Base-by-base conservation (phyloP, 1,140 invertebrate genomes). In the Augochlora pura region DNA sequence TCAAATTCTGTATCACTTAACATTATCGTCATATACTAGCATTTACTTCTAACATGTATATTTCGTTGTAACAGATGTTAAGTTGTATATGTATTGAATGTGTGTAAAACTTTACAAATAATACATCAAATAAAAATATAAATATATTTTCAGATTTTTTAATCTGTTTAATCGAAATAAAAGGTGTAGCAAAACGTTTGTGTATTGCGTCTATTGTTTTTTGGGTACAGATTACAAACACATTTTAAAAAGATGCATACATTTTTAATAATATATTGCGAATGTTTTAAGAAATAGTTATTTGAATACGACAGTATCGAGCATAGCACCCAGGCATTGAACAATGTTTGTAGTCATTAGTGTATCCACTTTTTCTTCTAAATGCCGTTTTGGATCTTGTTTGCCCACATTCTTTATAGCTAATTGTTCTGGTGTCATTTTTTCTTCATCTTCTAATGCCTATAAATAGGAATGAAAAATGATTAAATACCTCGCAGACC, bases 351-450 rank as follows among this genome's bases (percentile, higher is more conserved):
- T 97, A 27, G 98, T 97, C 98, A 99, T 99, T 39, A 99, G 94
- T 66, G 97, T 95, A 93, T 99, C 98, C 23, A 99, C 99, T 94
- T 99, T 98, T 90, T 99, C 99, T 93, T 99, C 98, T 87, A 99
- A 94, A 96, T 99, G 99, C 82, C 99, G 95, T 93, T 99, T 99
- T n/a, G 99, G 99, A 93, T 99, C 99, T 93, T 99, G 98, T 94
- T 99, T 99, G 32, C 99, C 99, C 60, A 99, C 99, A 94, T 99
- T 99, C 92, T 99, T 99, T 86, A 99, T 99, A 21, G 99, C 99
- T 90, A 99, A 94, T 91, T 99, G 99, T 92, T 99, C 98, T 1
- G 98, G 97, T n/a, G 99, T 99, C 98, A 99, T 99, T 91, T 99
- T 99, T 91, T 99, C 99, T 93, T 99, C 99, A 88, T 99, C 99